Evolutionary conservation across 1,140 invertebrate species (phyloP).

Genomic region (Rhysida immarginata): DNA sequence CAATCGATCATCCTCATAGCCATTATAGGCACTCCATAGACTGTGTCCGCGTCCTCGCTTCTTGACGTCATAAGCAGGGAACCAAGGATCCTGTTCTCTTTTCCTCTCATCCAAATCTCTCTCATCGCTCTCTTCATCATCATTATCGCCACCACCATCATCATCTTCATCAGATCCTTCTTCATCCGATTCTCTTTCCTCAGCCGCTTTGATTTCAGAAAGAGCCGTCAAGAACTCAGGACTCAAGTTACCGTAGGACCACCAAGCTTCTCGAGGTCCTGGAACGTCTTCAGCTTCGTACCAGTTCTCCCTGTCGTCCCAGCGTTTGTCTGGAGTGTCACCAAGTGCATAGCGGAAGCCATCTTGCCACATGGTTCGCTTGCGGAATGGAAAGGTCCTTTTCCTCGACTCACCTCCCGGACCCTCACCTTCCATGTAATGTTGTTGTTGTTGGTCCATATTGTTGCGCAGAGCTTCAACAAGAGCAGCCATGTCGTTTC

Average conservation of each 20-base stretch:
- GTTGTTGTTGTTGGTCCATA: neutral
- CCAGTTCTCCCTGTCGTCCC: neutral
- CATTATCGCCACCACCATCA: neutral
- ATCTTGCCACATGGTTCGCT: neutral
- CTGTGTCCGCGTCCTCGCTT: neutral
- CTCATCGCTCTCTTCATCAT: neutral
- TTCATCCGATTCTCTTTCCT: neutral
- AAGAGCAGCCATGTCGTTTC: neutral
- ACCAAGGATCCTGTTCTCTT: slow-evolving; percentile 2
- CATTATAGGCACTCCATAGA: neutral
- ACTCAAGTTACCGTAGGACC: neutral
- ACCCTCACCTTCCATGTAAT: neutral
- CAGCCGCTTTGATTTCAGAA: no score
- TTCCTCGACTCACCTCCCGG: neutral
- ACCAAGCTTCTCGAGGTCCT: neutral
- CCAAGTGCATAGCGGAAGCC: slow-evolving; percentile 1
- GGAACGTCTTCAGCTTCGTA: neutral
- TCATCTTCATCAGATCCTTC: neutral
- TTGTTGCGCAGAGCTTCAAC: neutral
- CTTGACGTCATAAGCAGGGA: slow-evolving; percentile 1
- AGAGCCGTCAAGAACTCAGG: no score
- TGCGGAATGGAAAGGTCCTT: neutral
- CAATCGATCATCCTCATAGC: neutral
- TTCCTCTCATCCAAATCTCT: neutral
- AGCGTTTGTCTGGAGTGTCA: neutral